Percentiles rank a stretch among this genome's conserved stretches.
Evolutionary conservation across 2,113 vertebrate species (phyloP).

Genomic region (Peromyscus polionotus): DNA sequence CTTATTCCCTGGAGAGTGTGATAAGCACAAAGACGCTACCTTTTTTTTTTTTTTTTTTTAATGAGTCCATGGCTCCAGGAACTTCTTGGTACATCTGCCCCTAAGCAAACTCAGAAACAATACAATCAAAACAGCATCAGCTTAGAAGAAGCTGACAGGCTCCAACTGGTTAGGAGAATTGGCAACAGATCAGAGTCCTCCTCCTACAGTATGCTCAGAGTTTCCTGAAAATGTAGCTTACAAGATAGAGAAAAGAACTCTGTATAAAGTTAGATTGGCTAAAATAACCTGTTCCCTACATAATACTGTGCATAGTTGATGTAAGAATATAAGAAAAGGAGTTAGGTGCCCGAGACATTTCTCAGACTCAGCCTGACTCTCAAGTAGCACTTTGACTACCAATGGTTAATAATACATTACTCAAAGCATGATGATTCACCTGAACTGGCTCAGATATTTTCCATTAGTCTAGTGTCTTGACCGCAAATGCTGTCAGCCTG

Average conservation of each 20-base stretch:
- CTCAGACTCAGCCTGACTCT: too few relatives aligned
- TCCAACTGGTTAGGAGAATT: neutral
- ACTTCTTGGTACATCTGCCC: neutral
- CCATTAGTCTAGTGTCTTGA: neutral
- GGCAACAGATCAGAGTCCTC: neutral
- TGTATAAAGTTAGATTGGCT: neutral
- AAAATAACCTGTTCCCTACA: too few relatives aligned
- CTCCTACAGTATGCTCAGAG: neutral
- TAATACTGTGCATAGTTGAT: too few relatives aligned
- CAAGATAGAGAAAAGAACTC: neutral
- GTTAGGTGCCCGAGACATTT: neutral
- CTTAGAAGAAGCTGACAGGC: neutral
- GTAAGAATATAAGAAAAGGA: neutral
- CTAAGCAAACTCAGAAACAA: neutral
- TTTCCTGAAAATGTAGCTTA: neutral
- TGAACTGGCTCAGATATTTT: neutral
- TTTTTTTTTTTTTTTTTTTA: neutral
- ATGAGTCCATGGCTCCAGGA: neutral
- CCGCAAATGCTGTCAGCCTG: too few relatives aligned
- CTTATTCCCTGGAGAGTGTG: neutral
- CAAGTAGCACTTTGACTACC: neutral
- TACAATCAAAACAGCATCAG: neutral
- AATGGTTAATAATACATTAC: neutral
- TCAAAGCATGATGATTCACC: neutral
- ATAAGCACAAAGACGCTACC: neutral